Evolutionary conservation across 2,113 vertebrate genomes (phyloP).

Genomic region (Melanocharis versteri): DNA sequence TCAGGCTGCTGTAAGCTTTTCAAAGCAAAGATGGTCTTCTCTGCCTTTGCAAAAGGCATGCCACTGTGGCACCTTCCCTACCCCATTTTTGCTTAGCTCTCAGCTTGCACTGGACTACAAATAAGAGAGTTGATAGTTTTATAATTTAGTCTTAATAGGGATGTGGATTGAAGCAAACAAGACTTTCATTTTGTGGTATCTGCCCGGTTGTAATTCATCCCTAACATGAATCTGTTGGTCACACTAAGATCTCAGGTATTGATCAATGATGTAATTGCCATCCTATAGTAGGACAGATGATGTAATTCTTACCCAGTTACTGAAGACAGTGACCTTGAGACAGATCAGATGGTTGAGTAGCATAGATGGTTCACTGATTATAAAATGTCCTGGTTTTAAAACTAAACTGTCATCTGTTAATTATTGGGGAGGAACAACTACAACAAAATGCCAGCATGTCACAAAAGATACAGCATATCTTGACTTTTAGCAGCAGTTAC

Average conservation of each 20-base stretch:
- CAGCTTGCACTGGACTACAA: neutral
- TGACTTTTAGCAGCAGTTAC: neutral
- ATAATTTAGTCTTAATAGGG: conserved; percentile 1
- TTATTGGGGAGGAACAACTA: conserved; percentile 1
- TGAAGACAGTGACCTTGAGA: conserved; percentile 76
- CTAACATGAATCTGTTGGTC: conserved; percentile 43
- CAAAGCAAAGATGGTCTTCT: neutral
- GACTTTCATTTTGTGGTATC: conserved; percentile 20
- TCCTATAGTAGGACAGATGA: conserved; percentile 71
- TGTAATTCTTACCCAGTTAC: conserved; percentile 73
- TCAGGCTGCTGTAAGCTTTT: conserved; percentile 13
- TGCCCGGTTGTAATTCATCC: conserved; percentile 59
- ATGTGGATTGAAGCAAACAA: conserved; percentile 3
- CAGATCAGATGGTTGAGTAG: conserved; percentile 41
- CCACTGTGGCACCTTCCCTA: neutral
- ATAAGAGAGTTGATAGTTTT: neutral
- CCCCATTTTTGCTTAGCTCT: neutral
- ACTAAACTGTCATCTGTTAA: conserved; percentile 26
- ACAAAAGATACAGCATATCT: neutral
- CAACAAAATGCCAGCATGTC: neutral
- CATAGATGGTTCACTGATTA: conserved; percentile 35
- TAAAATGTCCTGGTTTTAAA: conserved; percentile 58
- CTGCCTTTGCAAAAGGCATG: neutral
- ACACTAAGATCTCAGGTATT: conserved; percentile 61
- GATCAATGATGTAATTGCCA: conserved; percentile 73